phyloP scores from a whole-genome alignment of 2,113 vertebrate genomes.

The Muscicapa adusta region DNA sequence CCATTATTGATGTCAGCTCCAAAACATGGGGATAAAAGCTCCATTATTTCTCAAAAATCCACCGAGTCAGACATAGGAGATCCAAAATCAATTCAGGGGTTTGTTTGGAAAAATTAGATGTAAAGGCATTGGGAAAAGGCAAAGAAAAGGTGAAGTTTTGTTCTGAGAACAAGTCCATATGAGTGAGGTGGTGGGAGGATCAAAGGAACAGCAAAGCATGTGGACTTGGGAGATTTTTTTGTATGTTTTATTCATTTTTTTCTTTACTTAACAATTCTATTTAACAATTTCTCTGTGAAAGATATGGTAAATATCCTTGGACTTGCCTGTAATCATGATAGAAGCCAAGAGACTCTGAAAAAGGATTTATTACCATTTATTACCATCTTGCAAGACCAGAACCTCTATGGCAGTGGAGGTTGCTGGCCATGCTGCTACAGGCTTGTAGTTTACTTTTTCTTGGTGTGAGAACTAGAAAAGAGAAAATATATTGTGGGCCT shows the following conservation, averaged over 20 bases:
- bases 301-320: not conserved
- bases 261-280: not conserved
- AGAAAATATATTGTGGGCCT: not conserved
- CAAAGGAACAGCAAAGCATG: not conserved
- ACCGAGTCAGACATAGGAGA: not conserved
- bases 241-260: not conserved
- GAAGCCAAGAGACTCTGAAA: not conserved
- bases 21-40: not conserved
- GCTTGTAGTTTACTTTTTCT: not conserved
- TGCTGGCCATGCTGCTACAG: not conserved
- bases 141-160: not conserved
- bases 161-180: not conserved
- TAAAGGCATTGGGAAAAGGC: not conserved
- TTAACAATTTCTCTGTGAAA: not conserved
- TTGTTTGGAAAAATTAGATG: not conserved
- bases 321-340: not conserved
- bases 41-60: not conserved
- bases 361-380: not conserved
- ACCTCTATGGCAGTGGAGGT: not conserved
- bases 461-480: not conserved
- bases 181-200: not conserved
- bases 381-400: not conserved
- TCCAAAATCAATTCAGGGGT: not conserved
- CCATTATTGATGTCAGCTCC: not conserved
- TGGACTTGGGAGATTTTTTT: not conserved